Percentiles rank a stretch among this genome's conserved stretches.
Evolutionary conservation across 2,797 vertebrate genomes (phyloP).

Genomic region (Salmo trutta): DNA sequence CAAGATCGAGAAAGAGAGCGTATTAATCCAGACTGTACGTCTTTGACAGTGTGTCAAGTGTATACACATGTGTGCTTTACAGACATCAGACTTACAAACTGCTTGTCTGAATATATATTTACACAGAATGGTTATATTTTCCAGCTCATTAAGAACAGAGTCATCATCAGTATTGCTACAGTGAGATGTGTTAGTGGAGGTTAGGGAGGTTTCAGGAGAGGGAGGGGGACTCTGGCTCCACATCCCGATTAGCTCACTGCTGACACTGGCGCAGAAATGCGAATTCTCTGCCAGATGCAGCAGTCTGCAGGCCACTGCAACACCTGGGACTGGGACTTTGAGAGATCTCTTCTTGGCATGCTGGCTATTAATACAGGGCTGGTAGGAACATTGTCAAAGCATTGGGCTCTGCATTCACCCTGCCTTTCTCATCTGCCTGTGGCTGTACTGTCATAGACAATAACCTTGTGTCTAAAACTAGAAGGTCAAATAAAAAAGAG

Average conservation of each 20-base stretch:
- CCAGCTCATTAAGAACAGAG: no score
- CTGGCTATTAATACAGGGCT: neutral
- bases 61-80: no score
- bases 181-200: neutral
- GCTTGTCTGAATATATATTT: no score
- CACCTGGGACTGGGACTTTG: slow-evolving; percentile 17
- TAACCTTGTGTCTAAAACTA: neutral
- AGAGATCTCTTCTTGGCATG: slow-evolving; percentile 14
- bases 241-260: slow-evolving; percentile 21
- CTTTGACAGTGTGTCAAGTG: no score
- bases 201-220: neutral
- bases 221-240: slow-evolving; percentile 10
- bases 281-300: slow-evolving; percentile 18
- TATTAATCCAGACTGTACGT: no score
- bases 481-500: neutral
- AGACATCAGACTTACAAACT: no score
- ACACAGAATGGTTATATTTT: no score
- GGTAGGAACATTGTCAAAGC: no score
- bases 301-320: slow-evolving; percentile 5
- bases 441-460: slow-evolving; percentile 1
- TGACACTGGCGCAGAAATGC: slow-evolving; percentile 22
- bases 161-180: no score
- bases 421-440: neutral
- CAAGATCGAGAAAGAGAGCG: no score
- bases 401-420: neutral